phyloP scores from a whole-genome alignment of 2,888 invertebrate species.

The Kuschelorhynchus macadamiae region DNA sequence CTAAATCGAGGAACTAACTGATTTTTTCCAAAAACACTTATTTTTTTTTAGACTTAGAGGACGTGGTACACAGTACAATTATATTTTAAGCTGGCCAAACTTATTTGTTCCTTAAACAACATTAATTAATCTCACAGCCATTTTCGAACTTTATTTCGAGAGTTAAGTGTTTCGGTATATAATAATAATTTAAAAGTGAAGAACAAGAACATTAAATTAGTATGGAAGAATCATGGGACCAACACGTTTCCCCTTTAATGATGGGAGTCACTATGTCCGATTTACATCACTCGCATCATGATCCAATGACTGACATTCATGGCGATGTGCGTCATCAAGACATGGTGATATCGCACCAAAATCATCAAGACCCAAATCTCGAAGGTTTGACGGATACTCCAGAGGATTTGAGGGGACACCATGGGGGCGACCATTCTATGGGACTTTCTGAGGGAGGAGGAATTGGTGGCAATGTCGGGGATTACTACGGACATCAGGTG shows the following conservation, averaged over 20 bases:
- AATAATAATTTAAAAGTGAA: too few species aligned
- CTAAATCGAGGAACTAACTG: too few species aligned
- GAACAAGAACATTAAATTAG: too few species aligned
- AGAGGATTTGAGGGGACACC: slow-evolving; percentile 37
- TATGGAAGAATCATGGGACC: slow-evolving; percentile 69
- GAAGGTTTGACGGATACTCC: slow-evolving; percentile 33
- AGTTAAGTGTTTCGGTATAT: too few species aligned
- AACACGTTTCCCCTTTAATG: slow-evolving; percentile 68
- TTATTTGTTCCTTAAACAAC: too few species aligned
- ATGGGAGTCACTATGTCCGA: slow-evolving; percentile 67
- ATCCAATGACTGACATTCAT: slow-evolving; percentile 56
- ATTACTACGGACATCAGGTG: slow-evolving; percentile 58
- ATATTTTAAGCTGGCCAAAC: too few species aligned
- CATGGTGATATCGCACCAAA: slow-evolving; percentile 60
- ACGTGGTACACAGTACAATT: too few species aligned
- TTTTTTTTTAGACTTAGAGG: too few species aligned
- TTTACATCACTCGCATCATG: slow-evolving; percentile 56
- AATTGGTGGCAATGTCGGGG: slow-evolving; percentile 31
- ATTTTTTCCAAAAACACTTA: too few species aligned
- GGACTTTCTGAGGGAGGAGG: slow-evolving; percentile 35
- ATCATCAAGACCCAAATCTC: slow-evolving; percentile 37
- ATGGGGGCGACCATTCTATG: slow-evolving; percentile 32
- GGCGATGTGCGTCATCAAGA: slow-evolving; percentile 56
- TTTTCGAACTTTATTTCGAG: too few species aligned
- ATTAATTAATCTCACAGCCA: too few species aligned